Evolutionary conservation across 2,113 vertebrate species (phyloP), one percentile per base, ranked within the genome.

Genomic region (Cavia aperea): DNA sequence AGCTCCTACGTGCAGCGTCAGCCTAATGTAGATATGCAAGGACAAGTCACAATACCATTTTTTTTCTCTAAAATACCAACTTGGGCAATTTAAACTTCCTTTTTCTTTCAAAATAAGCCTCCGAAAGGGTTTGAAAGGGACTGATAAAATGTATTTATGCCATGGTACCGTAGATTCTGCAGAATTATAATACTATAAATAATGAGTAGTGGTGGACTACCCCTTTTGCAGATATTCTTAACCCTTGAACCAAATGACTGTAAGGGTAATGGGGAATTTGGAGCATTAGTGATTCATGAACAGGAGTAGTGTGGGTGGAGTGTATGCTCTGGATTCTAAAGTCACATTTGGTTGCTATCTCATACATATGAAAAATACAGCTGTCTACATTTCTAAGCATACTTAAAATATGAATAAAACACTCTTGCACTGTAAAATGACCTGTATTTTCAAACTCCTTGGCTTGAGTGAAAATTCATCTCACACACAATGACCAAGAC

Each of bases 71-170:
- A 89, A 33, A 62, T 60, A 85, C 43, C 65, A 86, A 2, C 33
- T 56, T 4, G 29, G 63, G 46, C 18, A 84, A 24, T 33, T 83
- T 75, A 75, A 49, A 26, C 23, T 91, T 66, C 31, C 77, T 91
- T 93, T 58, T 93, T 90, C 18, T 72, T 21, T 86, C 66, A 90
- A 62, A 94, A 81, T 29, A 89, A 23, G 39, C 84, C 46, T 85
- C 21, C 56, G 46, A 79, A 92, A 73, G 21, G 21, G 21, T 31
- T 49, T 84, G 63, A 84, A 92, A 82, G 36, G 24, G 29, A 16
- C 33, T 84, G 58, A 87, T 86, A 88, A 94, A 93, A 90, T 66
- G 46, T 29, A 54, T 84, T 75, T 46, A 46, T 5, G 16, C 13
- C 21, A 60, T 11, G 46, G 60, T 65, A 62, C 1, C 62, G 75